Base-by-base conservation (phyloP, 2,797 vertebrate genomes). In the Acanthopagrus latus region DNA sequence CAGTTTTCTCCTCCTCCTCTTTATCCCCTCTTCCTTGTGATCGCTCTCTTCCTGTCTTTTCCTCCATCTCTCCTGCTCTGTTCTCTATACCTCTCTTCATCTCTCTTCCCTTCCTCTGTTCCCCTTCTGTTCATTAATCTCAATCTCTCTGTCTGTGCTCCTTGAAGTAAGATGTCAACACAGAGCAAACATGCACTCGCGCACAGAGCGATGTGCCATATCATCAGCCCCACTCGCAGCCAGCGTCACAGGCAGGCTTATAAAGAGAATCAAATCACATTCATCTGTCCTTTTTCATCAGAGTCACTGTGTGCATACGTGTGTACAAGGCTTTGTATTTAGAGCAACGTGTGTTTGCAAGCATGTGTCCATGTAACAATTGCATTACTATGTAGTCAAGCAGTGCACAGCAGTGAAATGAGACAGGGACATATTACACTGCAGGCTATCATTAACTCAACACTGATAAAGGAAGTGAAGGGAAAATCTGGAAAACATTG, bases 211-310 rank as follows among this genome's bases (percentile, higher is more conserved):
- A 76, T 66, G 95, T 95, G 95, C 94, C 95, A 94, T 95, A 96
- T 96, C 95, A 96, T 95, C 95, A 96, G 95, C 94, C 95, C 93
- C 93, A 93, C 95, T 96, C 95, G 94, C 95, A 82, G 84, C 66
- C 64, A 25, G 54, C 14, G 78, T 78, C 68, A 54, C 72, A 65
- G 65, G 48, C 64, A 60, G 73, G 74, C 80, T 95, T 96, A 96
- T 96, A 95, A 95, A 94, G 95, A 95, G 95, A 96, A 96, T 97
- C 96, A 95, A 97, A 97, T 97, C 96, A 96, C 95, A 97, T 97
- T 96, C 94, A 91, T 96, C 95, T 96, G 97, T 97, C 97, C 94
- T 95, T 97, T 96, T 94, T 95, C 95, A 95, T 97, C 96, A 97
- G 96, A 96, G 62, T 76, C 23, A n/a, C 10, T 56, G 18, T 64